A percentile compares a stretch with the other conserved stretches of the same genome.
Evolutionary conservation across 1,140 invertebrate species (phyloP).

Genomic region (Anastrepha ludens): DNA sequence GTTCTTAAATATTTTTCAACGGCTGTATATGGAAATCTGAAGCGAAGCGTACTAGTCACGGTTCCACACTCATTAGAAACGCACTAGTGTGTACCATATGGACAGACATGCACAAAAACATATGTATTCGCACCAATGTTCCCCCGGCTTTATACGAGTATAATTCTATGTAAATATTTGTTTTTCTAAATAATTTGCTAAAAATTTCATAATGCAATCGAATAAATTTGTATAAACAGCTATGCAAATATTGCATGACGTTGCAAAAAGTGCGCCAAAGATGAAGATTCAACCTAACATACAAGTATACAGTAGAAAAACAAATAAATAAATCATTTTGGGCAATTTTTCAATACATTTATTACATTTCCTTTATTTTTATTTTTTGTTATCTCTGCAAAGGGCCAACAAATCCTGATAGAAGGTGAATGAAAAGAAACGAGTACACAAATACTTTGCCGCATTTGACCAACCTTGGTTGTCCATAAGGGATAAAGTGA

Average conservation of each 20-base stretch:
- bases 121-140: no score
- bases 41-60: no score
- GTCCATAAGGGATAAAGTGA: neutral
- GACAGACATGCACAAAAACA: no score
- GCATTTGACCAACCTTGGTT: constrained; percentile 19
- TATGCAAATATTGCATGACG: constrained; percentile 50
- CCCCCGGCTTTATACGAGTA: no score
- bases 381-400: neutral
- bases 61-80: no score
- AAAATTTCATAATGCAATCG: neutral
- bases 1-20: no score
- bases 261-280: constrained; percentile 14
- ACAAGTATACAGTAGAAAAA: neutral
- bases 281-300: neutral
- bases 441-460: neutral
- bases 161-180: constrained; percentile 18
- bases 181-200: neutral
- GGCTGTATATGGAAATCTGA: no score
- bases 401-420: constrained; percentile 16
- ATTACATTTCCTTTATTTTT: neutral
- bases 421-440: neutral
- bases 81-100: no score
- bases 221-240: constrained; percentile 21
- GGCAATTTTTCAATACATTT: constrained; percentile 44
- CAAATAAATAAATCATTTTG: constrained; percentile 46